Conservation (phyloP, 2,113 vertebrate species). For the Zeus faber region DNA sequence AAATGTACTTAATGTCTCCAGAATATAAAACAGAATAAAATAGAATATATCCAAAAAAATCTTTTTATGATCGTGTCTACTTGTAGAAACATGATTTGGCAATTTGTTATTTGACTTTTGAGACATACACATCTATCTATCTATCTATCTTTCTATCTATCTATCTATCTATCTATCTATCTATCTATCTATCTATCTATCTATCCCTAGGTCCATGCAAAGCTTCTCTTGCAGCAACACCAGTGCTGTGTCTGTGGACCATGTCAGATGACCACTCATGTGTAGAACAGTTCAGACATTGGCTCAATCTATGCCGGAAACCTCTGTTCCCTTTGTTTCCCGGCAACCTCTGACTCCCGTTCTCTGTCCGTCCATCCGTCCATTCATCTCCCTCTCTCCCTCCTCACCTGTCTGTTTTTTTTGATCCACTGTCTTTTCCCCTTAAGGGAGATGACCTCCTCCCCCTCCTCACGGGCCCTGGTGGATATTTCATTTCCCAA, state of each 20-base stretch:
- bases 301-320: conserved; percentile 23
- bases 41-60: too few species aligned
- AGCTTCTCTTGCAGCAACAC: conserved; percentile 29
- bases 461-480: conserved; percentile 13
- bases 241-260: conserved; percentile 15
- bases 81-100: too few species aligned
- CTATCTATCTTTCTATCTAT: not conserved
- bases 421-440: conserved; percentile 12
- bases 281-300: conserved; percentile 39
- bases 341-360: not conserved
- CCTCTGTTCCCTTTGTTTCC: not conserved
- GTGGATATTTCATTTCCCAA: conserved; percentile 57
- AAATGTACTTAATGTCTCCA: too few species aligned
- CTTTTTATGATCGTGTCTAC: too few species aligned
- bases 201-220: not conserved
- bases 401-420: not conserved
- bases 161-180: not conserved
- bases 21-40: too few species aligned
- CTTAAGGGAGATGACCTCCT: conserved; percentile 41
- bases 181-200: conserved; percentile 3
- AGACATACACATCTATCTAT: too few species aligned
- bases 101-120: too few species aligned
- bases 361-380: not conserved
- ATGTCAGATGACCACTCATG: conserved; percentile 53
- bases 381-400: not conserved